Percentiles rank a stretch among this genome's conserved stretches.
Conservation (phyloP, 1,140 invertebrate genomes). For the Episyrphus balteatus region DNA sequence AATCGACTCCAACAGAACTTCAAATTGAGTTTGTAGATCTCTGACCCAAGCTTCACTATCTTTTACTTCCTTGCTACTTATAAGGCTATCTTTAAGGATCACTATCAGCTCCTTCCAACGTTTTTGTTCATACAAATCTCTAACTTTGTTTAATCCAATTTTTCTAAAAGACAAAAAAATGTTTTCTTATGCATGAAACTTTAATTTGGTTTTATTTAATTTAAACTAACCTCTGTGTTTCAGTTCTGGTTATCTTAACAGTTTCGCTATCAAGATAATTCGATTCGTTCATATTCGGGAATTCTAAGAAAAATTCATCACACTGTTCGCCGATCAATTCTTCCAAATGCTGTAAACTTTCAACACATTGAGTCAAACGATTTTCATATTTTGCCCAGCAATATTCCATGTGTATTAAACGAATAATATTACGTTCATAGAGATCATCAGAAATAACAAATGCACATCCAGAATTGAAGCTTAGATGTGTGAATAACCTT, state of each 20-base stretch:
- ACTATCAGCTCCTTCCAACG: conserved; percentile 51
- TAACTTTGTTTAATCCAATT: conserved; percentile 35
- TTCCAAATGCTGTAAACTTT: conserved; percentile 5
- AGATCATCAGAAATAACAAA: conserved; percentile 1
- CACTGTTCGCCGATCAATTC: conserved; percentile 2
- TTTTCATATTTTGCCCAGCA: conserved; percentile 1
- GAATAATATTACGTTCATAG: conserved; percentile 3
- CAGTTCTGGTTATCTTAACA: conserved; percentile 14
- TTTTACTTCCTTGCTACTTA: conserved; percentile 42
- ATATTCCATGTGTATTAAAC: conserved; percentile 9
- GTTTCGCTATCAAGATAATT: conserved; percentile 6
- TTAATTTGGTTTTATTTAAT: no score
- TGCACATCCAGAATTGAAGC: conserved; percentile 6
- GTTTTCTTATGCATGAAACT: no score
- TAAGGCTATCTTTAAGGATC: conserved; percentile 48
- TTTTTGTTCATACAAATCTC: conserved; percentile 48
- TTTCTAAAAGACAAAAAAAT: conserved; percentile 4
- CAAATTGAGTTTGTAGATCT: conserved; percentile 36
- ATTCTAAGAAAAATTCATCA: conserved; percentile 5
- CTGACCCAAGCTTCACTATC: conserved; percentile 38
- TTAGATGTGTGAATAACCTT: conserved; percentile 7
- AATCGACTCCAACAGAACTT: conserved; percentile 60
- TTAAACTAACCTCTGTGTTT: conserved; percentile 8
- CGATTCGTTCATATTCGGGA: conserved; percentile 8
- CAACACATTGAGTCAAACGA: conserved; percentile 5